Evolutionary conservation across 2,113 vertebrate genomes (phyloP).

Genomic region (Nyctibius bracteatus): DNA sequence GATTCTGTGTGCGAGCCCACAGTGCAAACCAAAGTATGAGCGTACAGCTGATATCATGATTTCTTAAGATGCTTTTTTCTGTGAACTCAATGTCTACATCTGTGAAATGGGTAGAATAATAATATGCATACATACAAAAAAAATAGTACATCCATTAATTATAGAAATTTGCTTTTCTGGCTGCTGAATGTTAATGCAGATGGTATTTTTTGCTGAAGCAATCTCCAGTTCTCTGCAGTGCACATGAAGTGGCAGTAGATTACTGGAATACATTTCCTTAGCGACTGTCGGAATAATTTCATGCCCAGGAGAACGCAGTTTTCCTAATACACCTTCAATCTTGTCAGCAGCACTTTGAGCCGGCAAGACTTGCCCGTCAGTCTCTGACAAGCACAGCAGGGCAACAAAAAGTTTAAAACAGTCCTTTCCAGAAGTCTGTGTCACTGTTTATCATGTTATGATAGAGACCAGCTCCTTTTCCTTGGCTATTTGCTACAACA

Average conservation of each 20-base stretch:
- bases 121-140: background rate
- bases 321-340: background rate
- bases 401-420: background rate
- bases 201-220: background rate
- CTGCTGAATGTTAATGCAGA: background rate
- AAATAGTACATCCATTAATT: background rate
- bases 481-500: background rate
- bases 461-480: background rate
- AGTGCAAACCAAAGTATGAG: background rate
- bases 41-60: background rate
- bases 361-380: background rate
- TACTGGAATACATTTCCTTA: conserved; percentile 16
- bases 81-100: background rate
- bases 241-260: conserved; percentile 7
- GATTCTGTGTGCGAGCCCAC: background rate
- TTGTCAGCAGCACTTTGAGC: background rate
- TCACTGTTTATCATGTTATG: background rate
- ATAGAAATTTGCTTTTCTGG: background rate
- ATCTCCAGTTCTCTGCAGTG: background rate
- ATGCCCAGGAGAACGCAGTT: background rate
- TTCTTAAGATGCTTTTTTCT: background rate
- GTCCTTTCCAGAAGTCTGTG: background rate
- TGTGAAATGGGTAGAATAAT: background rate
- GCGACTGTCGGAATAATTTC: background rate
- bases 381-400: background rate